These are phyloP conservation scores for Lysandra bellargus DNA, from an alignment of 2,888 invertebrate species.

Conservation along the genomic window DNA sequence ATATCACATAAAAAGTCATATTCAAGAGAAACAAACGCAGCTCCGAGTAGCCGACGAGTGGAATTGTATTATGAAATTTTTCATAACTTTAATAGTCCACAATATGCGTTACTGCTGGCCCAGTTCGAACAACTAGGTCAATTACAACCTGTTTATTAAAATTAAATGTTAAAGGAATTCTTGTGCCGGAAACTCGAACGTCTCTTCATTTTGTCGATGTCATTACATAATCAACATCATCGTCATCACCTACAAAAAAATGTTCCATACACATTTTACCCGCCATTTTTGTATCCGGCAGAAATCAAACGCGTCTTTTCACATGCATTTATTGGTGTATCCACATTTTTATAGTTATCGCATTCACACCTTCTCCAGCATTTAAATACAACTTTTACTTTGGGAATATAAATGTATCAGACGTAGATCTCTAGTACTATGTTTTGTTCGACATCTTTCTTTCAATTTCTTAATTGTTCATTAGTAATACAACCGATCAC, in stretches of 20 bases:
- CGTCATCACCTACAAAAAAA: not conserved
- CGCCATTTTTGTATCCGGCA: too few species aligned
- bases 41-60: not conserved
- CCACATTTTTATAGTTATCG: too few species aligned
- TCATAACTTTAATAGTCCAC: conserved; percentile 16
- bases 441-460: not conserved
- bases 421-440: not conserved
- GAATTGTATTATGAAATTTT: conserved; percentile 6
- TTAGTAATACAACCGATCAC: not conserved
- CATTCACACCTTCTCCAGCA: too few species aligned
- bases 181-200: conserved; percentile 16
- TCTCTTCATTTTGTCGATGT: conserved; percentile 8
- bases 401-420: too few species aligned
- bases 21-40: too few species aligned
- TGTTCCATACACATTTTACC: too few species aligned
- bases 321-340: too few species aligned
- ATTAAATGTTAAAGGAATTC: not conserved
- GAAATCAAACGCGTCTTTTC: too few species aligned
- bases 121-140: conserved; percentile 22
- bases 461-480: not conserved
- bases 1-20: too few species aligned
- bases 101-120: conserved; percentile 2
- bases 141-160: conserved; percentile 16
- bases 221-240: not conserved
- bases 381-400: too few species aligned